Base-by-base conservation (phyloP, 2,797 vertebrate genomes). In the Pempheris klunzingeri region DNA sequence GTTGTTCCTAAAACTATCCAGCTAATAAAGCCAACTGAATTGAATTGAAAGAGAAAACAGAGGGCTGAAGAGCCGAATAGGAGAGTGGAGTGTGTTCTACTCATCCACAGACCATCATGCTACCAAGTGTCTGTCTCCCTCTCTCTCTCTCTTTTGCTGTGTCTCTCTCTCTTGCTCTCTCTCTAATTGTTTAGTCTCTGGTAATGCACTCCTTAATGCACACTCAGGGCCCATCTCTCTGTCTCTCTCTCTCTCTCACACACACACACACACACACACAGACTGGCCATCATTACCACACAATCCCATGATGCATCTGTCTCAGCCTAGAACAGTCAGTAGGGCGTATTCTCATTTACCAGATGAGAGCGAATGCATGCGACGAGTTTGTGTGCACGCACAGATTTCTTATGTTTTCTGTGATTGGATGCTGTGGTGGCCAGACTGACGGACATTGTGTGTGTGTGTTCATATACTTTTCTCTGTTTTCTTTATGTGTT, bases 231-330 rank as follows among this genome's bases (percentile, higher is more conserved):
- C 50, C 61, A 74, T 32, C 30, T 32, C n/a, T n/a, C n/a, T n/a
- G n/a, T n/a, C n/a, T n/a, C n/a, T n/a, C n/a, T n/a, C n/a, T n/a
- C n/a, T n/a, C n/a, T n/a, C 30, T 3, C 30, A 32, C 30, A 32
- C 41, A 54, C 58, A 46, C 28, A 5, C 72, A 60, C 58, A 49
- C 66, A 71, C 43, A 54, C 65, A 71, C 36, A 66, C 58, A 74
- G 32, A 74, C n/a, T 66, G 65, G 24, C 60, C 53, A 77, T 83
- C 83, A 89, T 90, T 86, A 86, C 74, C 53, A 68, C 32, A 5
- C 77, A 69, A 41, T 92, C 91, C 92, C 92, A 94, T 82, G 53
- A 94, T 94, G 92, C 93, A 91, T 84, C 78, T 52, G 69, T 74
- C 38, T 73, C 41, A 65, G 77, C 54, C 58, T 38, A 8, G 38